Conservation (phyloP, 2,113 vertebrate genomes). For the Pan troglodytes region NHGRI_mPanTro3-v2.1_pri NC_072421.2:115422501-115423000, state of each 20-base stretch:
- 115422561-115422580: too few relatives aligned
- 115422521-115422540: conserved; percentile 25
- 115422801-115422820: conserved; percentile 27
- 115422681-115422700: neutral
- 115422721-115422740: neutral
- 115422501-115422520: neutral
- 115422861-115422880: conserved; percentile 2
- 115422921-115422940: neutral
- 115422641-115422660: neutral
- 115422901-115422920: neutral
- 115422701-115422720: neutral
- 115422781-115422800: neutral
- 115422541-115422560: neutral
- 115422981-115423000: neutral
- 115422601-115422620: too few relatives aligned
- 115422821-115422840: neutral
- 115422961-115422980: neutral
- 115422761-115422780: neutral
- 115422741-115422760: neutral
- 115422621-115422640: neutral
- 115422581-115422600: too few relatives aligned
- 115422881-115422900: neutral
- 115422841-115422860: neutral
- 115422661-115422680: neutral
- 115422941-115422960: neutral